These are phyloP conservation scores for Hylomyscus alleni DNA, from an alignment of 2,797 vertebrate species.

Conservation along the genomic window DNA sequence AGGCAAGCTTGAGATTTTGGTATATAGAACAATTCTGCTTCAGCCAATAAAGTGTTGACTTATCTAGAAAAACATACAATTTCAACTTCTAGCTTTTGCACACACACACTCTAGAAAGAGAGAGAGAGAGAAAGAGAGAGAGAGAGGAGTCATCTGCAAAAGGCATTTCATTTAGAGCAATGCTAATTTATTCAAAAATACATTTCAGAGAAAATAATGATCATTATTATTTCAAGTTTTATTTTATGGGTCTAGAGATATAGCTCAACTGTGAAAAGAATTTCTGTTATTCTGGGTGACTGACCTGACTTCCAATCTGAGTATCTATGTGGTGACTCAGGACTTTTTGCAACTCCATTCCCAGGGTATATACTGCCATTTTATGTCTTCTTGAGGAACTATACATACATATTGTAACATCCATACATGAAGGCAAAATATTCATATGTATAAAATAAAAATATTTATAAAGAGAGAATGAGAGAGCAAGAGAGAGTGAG, in stretches of 20 bases:
- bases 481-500: too few relatives aligned
- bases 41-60: background rate
- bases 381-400: too few relatives aligned
- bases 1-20: background rate
- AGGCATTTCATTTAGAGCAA: background rate
- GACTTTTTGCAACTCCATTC: background rate
- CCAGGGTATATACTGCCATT: background rate
- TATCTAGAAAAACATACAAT: too few relatives aligned
- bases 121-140: too few relatives aligned
- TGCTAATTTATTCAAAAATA: background rate
- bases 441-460: too few relatives aligned
- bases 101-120: background rate
- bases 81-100: background rate
- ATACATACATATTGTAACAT: too few relatives aligned
- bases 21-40: background rate
- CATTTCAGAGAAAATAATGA: background rate
- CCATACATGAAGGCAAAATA: background rate
- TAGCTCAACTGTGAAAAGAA: background rate
- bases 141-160: background rate
- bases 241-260: background rate
- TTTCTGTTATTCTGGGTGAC: background rate
- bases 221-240: background rate
- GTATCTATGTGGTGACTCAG: rapidly evolving
- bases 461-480: too few relatives aligned
- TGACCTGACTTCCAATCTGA: background rate